phyloP scores from a whole-genome alignment of 2,113 vertebrate species.

The Myanophis thanlyinensis region DNA sequence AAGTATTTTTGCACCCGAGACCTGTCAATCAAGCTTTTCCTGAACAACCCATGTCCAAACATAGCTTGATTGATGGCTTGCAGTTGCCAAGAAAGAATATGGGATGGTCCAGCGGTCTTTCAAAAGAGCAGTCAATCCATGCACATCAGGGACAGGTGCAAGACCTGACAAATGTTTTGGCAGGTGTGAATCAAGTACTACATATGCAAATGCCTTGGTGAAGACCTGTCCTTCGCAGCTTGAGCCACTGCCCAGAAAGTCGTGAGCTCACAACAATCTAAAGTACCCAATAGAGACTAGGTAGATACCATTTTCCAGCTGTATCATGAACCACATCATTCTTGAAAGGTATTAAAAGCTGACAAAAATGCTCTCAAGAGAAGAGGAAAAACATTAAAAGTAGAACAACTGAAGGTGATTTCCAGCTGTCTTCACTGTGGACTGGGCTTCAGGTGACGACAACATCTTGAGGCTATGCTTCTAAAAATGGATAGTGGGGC shows the following conservation, averaged over 20 bases:
- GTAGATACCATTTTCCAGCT: not conserved
- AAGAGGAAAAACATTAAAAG: not conserved
- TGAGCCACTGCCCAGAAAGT: not conserved
- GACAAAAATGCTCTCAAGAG: not conserved
- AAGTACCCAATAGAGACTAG: not conserved
- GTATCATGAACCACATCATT: not conserved
- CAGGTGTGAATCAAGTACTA: not conserved
- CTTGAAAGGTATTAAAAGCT: not conserved
- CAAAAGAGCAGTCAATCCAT: not conserved
- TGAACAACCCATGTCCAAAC: not conserved
- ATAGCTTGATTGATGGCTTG: not conserved
- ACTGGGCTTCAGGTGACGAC: not conserved
- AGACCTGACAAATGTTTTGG: not conserved
- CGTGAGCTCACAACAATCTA: not conserved
- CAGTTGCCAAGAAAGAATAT: not conserved
- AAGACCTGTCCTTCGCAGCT: not conserved
- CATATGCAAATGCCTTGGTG: not conserved
- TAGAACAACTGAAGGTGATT: not conserved
- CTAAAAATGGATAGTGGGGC: not conserved
- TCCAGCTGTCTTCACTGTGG: not conserved
- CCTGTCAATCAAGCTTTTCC: not conserved
- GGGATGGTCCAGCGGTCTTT: not conserved
- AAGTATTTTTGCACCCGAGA: not conserved
- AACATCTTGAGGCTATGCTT: not conserved
- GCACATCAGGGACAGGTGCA: not conserved